Percentiles rank a stretch among this genome's conserved stretches.
Conservation (phyloP, 2,113 vertebrate species). For the Ramphastos sulfuratus region DNA sequence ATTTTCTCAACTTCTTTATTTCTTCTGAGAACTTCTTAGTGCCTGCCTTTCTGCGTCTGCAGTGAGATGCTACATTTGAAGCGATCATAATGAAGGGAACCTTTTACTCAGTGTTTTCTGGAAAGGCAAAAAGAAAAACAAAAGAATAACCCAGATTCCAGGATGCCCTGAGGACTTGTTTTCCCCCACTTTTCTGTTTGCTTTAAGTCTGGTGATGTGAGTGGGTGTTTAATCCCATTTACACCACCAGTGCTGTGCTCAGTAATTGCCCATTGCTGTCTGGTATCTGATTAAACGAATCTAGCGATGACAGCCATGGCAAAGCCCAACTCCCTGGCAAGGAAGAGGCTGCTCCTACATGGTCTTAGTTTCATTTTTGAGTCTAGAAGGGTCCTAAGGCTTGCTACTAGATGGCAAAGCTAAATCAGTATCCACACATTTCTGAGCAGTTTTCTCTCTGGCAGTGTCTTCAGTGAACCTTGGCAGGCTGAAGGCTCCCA, state of each 20-base stretch:
- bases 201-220: neutral
- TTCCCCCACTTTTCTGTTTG: neutral
- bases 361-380: neutral
- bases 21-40: conserved; percentile 61
- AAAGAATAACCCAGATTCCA: neutral
- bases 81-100: neutral
- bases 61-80: neutral
- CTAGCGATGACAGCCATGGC: neutral
- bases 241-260: neutral
- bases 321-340: neutral
- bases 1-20: conserved; percentile 69
- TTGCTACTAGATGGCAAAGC: neutral
- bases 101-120: neutral
- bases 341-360: neutral
- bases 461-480: accelerated
- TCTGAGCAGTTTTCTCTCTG: neutral
- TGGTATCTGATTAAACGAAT: neutral
- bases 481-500: neutral
- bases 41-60: conserved; percentile 3
- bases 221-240: conserved; percentile 19
- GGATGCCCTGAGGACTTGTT: neutral
- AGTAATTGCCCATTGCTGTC: neutral
- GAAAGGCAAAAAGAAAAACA: neutral
- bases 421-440: neutral
- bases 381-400: neutral